Evolutionary conservation across 1,140 invertebrate species (phyloP).

Genomic region (Ladona fulva): DNA sequence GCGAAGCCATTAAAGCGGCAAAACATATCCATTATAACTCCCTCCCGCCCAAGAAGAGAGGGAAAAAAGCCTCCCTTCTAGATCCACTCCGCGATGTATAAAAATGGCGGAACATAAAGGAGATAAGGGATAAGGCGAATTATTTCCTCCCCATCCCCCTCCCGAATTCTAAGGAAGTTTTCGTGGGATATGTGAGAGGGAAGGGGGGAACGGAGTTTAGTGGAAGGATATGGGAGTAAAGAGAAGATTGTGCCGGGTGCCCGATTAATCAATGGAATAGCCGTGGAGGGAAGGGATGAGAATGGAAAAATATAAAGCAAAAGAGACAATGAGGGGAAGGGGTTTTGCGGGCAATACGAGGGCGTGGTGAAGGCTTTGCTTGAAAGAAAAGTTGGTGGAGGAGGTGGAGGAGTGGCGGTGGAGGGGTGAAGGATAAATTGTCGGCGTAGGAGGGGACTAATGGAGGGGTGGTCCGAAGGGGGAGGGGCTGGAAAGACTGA

Average conservation of each 20-base stretch:
- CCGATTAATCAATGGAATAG: constrained; percentile 6
- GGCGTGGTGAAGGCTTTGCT: background rate
- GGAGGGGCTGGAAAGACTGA: background rate
- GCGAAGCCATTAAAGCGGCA: too few species aligned
- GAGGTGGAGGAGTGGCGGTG: background rate
- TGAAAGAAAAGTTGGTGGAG: background rate
- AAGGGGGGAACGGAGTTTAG: background rate
- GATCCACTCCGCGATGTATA: background rate
- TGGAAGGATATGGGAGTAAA: background rate
- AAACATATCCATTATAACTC: too few species aligned
- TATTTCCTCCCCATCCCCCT: background rate
- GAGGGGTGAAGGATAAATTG: background rate
- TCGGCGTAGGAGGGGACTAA: background rate
- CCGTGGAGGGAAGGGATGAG: background rate
- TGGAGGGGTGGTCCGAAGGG: background rate
- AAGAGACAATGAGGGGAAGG: background rate
- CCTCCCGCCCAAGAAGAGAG: background rate
- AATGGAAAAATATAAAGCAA: too few species aligned
- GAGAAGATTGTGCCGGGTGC: background rate
- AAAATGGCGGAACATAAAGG: background rate
- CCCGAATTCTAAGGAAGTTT: background rate
- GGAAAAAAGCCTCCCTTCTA: background rate
- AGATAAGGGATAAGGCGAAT: background rate
- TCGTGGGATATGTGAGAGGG: background rate
- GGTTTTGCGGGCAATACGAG: background rate